These are phyloP conservation scores for Neoarius graeffei DNA, from an alignment of 2,113 vertebrate species.

Conservation along the genomic window DNA sequence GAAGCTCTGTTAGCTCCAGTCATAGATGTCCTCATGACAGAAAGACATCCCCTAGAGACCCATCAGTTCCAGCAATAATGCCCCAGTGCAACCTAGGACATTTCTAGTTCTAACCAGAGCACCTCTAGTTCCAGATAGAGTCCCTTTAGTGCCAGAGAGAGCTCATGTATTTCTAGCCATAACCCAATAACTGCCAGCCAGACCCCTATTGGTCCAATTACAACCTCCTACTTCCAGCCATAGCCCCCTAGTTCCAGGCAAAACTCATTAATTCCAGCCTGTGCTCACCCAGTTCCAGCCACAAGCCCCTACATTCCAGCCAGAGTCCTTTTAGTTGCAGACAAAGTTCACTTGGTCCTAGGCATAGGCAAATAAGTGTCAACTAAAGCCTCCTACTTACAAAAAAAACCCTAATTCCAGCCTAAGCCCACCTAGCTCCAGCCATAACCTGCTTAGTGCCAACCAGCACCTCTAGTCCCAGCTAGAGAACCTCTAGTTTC, in stretches of 20 bases:
- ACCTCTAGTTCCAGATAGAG: not conserved
- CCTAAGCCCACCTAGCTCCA: not conserved
- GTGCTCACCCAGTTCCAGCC: not conserved
- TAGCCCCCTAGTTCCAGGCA: not conserved
- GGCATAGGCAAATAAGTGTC: not conserved
- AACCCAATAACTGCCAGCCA: not conserved
- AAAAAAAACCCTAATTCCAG: not conserved
- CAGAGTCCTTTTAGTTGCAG: not conserved
- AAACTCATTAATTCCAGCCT: not conserved
- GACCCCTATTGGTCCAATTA: not conserved
- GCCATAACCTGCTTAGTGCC: not conserved
- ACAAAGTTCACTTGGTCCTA: not conserved
- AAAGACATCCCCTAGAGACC: not conserved
- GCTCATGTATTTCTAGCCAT: not conserved
- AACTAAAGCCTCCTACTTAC: not conserved
- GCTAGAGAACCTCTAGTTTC: not conserved
- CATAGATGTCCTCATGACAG: not conserved
- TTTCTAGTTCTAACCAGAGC: not conserved
- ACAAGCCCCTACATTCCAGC: not conserved
- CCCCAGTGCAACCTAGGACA: not conserved
- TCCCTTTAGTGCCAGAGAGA: not conserved
- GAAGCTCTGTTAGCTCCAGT: not conserved
- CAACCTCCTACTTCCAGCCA: not conserved
- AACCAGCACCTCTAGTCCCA: not conserved
- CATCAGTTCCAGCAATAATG: not conserved